Evolutionary conservation across 2,113 vertebrate species (phyloP).

Genomic region (Petaurus breviceps): DNA sequence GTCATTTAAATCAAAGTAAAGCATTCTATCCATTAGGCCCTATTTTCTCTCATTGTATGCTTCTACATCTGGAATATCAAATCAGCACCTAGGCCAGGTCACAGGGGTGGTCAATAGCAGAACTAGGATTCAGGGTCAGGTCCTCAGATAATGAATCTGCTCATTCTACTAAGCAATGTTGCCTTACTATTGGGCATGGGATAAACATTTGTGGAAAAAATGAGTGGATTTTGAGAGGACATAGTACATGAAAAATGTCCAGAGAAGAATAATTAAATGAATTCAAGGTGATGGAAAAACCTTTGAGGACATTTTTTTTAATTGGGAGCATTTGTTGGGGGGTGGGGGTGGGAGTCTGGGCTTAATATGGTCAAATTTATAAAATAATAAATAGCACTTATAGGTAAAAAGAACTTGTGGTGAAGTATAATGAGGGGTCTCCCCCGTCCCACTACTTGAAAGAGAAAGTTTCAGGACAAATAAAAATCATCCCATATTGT

Average conservation of each 20-base stretch:
- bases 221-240: neutral
- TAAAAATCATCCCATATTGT: neutral
- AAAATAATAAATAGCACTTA: neutral
- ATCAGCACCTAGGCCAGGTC: neutral
- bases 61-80: neutral
- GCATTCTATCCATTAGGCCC: neutral
- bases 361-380: neutral
- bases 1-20: neutral
- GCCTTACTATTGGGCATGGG: neutral
- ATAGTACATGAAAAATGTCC: neutral
- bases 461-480: neutral
- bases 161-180: neutral
- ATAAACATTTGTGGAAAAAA: neutral
- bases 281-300: neutral
- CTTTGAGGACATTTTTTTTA: neutral
- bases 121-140: neutral
- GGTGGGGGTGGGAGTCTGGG: neutral
- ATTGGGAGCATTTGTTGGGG: neutral
- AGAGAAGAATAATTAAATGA: neutral
- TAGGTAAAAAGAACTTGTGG: neutral
- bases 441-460: neutral
- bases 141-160: neutral
- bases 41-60: neutral
- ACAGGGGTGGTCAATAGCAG: neutral
- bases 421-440: neutral